phyloP scores from a whole-genome alignment of 2,888 invertebrate genomes.

The Ceriagrion tenellum region DNA sequence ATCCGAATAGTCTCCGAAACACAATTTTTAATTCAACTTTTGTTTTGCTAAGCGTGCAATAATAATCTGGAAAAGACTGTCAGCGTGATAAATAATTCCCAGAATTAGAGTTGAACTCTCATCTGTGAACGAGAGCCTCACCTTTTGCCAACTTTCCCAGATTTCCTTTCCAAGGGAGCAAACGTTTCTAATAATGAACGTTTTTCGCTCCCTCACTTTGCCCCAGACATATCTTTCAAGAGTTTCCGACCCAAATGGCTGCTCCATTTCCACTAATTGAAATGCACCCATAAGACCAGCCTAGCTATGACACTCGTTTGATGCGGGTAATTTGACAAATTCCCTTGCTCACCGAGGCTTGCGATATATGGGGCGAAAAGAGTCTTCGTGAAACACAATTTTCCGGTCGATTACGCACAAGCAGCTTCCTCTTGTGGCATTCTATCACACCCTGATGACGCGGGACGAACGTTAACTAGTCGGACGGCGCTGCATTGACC shows the following conservation, averaged over 20 bases:
- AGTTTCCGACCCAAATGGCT: not conserved
- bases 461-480: not conserved
- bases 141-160: not conserved
- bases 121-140: not conserved
- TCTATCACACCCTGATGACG: constrained; percentile 1
- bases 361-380: not conserved
- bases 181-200: not conserved
- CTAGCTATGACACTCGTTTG: not conserved
- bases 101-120: too few relatives aligned
- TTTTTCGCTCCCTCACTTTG: not conserved
- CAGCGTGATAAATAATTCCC: too few relatives aligned
- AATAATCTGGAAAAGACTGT: too few relatives aligned
- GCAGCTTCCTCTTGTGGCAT: not conserved
- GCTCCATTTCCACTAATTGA: not conserved
- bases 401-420: constrained; percentile 14
- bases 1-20: too few relatives aligned
- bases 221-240: not conserved
- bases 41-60: too few relatives aligned
- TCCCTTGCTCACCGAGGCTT: not conserved
- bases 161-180: not conserved
- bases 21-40: too few relatives aligned
- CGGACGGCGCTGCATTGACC: not conserved
- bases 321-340: not conserved
- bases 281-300: not conserved
- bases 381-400: not conserved